phyloP scores from a whole-genome alignment of 2,113 vertebrate species.

The Uropsilus gracilis region DNA sequence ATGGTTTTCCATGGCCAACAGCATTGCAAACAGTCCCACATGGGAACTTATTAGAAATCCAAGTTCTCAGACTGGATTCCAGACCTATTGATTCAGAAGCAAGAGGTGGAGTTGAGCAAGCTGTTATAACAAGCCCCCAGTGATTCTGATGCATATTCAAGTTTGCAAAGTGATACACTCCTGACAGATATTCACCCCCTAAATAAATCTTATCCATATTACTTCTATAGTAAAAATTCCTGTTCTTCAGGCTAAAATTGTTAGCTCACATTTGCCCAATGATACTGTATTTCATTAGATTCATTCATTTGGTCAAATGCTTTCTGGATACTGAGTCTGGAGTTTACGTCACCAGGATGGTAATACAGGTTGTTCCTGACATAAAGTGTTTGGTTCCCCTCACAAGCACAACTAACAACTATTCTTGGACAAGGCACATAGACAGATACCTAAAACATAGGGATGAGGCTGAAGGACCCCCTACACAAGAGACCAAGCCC shows the following conservation, averaged over 20 bases:
- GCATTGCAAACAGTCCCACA: neutral
- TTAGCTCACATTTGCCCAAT: neutral
- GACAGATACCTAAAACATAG: neutral
- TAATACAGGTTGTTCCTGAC: neutral
- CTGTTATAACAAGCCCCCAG: neutral
- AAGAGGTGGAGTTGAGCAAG: neutral
- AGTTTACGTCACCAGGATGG: neutral
- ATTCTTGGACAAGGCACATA: neutral
- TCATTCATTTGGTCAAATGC: neutral
- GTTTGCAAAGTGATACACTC: neutral
- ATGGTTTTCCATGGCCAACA: neutral
- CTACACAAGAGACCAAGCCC: neutral
- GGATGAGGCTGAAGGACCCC: neutral
- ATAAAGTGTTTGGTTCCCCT: neutral
- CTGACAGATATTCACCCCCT: neutral
- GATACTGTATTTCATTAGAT: neutral
- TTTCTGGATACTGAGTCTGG: neutral
- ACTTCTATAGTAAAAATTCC: neutral
- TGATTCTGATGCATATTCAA: neutral
- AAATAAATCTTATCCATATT: neutral
- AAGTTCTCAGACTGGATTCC: neutral
- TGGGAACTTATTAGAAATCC: neutral
- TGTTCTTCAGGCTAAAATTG: neutral
- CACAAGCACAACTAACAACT: neutral
- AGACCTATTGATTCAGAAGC: neutral